These are phyloP conservation scores for Typhlichthys subterraneus DNA, from an alignment of 2,797 vertebrate species.

Conservation along the genomic window DNA sequence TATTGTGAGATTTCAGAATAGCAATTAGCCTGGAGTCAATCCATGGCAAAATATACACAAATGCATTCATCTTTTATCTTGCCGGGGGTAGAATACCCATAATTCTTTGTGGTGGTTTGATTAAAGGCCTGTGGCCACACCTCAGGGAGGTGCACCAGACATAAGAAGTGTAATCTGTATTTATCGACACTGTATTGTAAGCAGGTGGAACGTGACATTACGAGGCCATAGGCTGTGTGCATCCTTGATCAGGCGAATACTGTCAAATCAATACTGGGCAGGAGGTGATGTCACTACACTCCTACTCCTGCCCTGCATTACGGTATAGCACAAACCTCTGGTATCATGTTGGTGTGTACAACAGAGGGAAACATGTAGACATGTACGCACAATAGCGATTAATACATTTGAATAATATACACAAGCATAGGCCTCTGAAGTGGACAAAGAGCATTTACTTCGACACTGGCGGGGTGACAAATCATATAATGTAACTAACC, in stretches of 20 bases:
- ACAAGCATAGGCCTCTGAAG: too few species aligned
- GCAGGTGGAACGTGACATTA: too few species aligned
- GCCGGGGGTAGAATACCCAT: conserved; percentile 26
- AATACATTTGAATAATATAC: too few species aligned
- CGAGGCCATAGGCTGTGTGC: neutral
- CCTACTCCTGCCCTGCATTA: neutral
- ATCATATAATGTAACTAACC: conserved; percentile 12
- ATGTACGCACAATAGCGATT: neutral
- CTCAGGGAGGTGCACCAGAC: conserved; percentile 4
- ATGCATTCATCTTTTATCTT: conserved; percentile 37
- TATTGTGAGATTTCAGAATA: conserved; percentile 20
- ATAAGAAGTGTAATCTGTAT: conserved; percentile 11
- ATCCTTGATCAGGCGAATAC: conserved; percentile 30
- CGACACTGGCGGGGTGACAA: conserved; percentile 9
- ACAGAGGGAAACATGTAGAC: too few species aligned
- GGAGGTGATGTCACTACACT: conserved; percentile 17
- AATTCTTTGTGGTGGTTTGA: conserved; percentile 43
- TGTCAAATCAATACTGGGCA: conserved; percentile 45
- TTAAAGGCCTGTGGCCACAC: conserved; percentile 43
- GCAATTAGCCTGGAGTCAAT: conserved; percentile 23
- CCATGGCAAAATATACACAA: conserved; percentile 26
- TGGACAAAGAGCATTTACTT: too few species aligned
- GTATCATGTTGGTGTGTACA: too few species aligned
- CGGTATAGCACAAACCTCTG: neutral
- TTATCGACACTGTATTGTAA: conserved; percentile 14